Evolutionary conservation across 1,140 invertebrate genomes (phyloP).

Genomic region (Cotesia vestalis): DNA sequence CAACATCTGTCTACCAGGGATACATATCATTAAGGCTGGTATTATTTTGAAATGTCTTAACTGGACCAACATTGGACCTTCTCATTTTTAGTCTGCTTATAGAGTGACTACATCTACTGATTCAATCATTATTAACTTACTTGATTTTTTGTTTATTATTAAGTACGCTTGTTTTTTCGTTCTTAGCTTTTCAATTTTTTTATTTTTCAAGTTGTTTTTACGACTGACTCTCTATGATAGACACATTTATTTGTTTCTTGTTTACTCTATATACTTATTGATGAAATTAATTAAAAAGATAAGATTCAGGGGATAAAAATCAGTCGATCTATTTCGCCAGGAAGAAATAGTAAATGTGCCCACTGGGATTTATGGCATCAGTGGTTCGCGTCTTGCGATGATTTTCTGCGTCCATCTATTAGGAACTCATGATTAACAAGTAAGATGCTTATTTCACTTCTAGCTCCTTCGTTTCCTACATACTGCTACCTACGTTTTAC

Average conservation of each 20-base stretch:
- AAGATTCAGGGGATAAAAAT: background rate
- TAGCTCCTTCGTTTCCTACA: constrained; percentile 28
- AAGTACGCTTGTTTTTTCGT: no score
- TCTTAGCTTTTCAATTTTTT: no score
- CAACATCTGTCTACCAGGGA: constrained; percentile 56
- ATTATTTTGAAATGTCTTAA: constrained; percentile 14
- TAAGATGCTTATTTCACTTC: constrained; percentile 27
- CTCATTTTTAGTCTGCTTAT: background rate
- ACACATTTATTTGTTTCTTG: no score
- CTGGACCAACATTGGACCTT: constrained; percentile 22
- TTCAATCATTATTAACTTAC: no score
- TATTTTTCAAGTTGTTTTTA: no score
- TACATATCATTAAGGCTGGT: constrained; percentile 44
- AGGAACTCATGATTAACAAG: constrained; percentile 46
- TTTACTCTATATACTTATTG: no score
- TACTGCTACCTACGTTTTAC: no score
- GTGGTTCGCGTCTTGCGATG: constrained; percentile 44
- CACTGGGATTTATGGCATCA: constrained; percentile 41
- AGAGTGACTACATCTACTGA: background rate
- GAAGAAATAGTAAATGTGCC: constrained; percentile 41
- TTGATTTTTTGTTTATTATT: no score
- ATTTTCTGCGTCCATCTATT: constrained; percentile 57
- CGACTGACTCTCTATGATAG: no score
- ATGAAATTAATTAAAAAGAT: no score
- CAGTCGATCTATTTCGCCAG: background rate